Conservation (phyloP, 2,888 invertebrate species). For the Lithophane semibrunnea region DNA sequence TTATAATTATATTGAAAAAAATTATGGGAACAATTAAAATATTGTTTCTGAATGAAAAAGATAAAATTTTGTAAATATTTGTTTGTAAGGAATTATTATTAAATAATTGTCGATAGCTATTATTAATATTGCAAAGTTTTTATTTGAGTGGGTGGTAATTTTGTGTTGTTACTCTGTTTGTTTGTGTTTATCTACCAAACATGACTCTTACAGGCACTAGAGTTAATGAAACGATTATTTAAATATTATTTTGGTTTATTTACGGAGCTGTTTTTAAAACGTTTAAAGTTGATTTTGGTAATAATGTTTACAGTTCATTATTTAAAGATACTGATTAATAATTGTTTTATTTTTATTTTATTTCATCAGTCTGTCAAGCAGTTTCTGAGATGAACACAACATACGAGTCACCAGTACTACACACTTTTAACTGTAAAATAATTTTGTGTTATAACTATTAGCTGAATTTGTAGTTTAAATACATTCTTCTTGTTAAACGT, state of each 20-base stretch:
- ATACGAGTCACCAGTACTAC: slow-evolving; percentile 24
- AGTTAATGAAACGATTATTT: background rate
- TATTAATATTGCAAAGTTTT: slow-evolving; percentile 41
- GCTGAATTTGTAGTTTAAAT: slow-evolving; percentile 64
- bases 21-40: slow-evolving; percentile 67
- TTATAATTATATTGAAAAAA: slow-evolving; percentile 52
- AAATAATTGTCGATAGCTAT: slow-evolving; percentile 32
- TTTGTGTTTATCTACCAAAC: slow-evolving; percentile 22
- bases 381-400: slow-evolving; percentile 29
- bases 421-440: slow-evolving; percentile 56
- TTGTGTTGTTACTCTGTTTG: slow-evolving; percentile 21
- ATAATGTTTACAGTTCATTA: background rate
- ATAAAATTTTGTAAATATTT: slow-evolving; percentile 56
- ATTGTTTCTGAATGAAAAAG: slow-evolving; percentile 56
- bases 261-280: background rate
- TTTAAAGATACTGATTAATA: too few relatives aligned
- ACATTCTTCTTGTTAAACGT: slow-evolving; percentile 47
- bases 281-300: background rate
- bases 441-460: slow-evolving; percentile 61
- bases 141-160: slow-evolving; percentile 39
- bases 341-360: too few relatives aligned
- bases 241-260: background rate
- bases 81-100: slow-evolving; percentile 29
- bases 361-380: slow-evolving; percentile 3
- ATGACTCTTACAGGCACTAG: too few relatives aligned